A percentile compares a stretch with the other conserved stretches of the same genome.
Evolutionary conservation across 2,797 vertebrate species (phyloP).

Genomic region (Schizothorax lantsangensis): DNA sequence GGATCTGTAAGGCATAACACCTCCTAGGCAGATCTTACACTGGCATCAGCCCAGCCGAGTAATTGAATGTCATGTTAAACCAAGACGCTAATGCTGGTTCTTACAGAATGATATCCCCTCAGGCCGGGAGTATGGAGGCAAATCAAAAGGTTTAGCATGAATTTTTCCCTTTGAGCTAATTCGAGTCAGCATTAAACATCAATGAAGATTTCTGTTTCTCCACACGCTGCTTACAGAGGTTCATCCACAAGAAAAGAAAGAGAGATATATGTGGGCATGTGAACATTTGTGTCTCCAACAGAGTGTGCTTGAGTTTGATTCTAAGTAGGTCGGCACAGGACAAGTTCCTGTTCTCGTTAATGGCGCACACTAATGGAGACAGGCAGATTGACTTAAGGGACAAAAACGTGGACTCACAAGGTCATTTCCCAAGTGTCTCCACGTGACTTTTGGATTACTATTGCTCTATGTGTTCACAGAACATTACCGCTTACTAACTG

Average conservation of each 20-base stretch:
- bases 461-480: neutral
- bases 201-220: conserved; percentile 46
- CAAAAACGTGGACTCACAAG: conserved; percentile 24
- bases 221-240: conserved; percentile 18
- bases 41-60: conserved; percentile 26
- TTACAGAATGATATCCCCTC: conserved; percentile 8
- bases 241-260: conserved; percentile 26
- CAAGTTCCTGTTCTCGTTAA: conserved; percentile 52
- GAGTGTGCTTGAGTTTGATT: conserved; percentile 60
- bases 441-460: conserved; percentile 18
- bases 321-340: conserved; percentile 55
- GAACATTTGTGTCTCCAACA: conserved; percentile 50
- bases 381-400: conserved; percentile 52
- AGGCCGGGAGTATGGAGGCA: conserved; percentile 11
- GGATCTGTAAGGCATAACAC: conserved; percentile 5
- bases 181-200: conserved; percentile 45
- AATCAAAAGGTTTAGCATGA: conserved; percentile 28
- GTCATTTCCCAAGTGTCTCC: conserved; percentile 18
- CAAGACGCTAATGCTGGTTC: conserved; percentile 13
- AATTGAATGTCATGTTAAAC: conserved; percentile 38
- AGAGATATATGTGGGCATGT: conserved; percentile 32
- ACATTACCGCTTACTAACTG: neutral
- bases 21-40: conserved; percentile 11
- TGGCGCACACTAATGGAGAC: conserved; percentile 54
- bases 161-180: conserved; percentile 37